Evolutionary conservation across 2,113 vertebrate genomes (phyloP).

Genomic region (Agelaius tricolor): DNA sequence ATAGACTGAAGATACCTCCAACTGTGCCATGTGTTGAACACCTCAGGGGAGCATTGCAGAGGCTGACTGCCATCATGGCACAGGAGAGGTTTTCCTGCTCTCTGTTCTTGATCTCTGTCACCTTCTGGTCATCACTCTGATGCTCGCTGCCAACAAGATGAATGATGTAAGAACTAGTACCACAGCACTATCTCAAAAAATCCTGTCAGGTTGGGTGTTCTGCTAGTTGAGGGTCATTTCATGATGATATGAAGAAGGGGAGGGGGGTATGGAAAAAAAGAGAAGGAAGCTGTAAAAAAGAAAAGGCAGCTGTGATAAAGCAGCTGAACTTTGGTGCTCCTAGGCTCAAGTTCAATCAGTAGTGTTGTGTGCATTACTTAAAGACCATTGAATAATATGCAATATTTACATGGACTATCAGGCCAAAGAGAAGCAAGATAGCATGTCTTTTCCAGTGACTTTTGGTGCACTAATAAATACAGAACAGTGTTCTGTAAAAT

Average conservation of each 20-base stretch:
- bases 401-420: neutral
- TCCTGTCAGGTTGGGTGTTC: neutral
- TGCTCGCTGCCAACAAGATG: rapidly evolving
- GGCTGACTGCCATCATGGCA: neutral
- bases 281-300: neutral
- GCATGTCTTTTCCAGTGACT: neutral
- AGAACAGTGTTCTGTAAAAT: neutral
- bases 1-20: neutral
- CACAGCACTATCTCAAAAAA: neutral
- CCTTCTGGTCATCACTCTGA: neutral
- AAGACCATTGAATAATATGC: neutral
- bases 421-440: neutral
- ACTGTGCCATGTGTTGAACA: neutral
- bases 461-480: neutral
- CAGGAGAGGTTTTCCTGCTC: neutral
- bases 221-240: neutral
- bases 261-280: neutral
- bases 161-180: neutral
- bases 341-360: neutral
- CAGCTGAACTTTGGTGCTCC: neutral
- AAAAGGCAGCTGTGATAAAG: neutral
- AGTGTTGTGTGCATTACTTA: neutral
- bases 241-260: neutral
- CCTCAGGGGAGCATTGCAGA: neutral
- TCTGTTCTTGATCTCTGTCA: neutral